Evolutionary conservation across 2,113 vertebrate genomes (phyloP).

Genomic region (Nymphicus hollandicus): DNA sequence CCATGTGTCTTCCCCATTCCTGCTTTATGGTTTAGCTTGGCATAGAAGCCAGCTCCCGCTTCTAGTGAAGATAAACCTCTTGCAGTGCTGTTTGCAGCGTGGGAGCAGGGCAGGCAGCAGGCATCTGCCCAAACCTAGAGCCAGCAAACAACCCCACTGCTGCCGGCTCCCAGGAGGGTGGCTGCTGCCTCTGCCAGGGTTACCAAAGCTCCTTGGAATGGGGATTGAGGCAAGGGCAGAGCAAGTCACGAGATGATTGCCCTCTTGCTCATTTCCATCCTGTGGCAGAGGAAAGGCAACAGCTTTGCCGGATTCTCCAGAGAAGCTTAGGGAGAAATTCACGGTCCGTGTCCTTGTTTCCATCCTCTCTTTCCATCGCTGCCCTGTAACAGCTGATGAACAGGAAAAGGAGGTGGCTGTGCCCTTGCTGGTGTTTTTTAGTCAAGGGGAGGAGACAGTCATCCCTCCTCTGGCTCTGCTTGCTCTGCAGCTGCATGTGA

Average conservation of each 20-base stretch:
- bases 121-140: background rate
- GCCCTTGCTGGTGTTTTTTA: rapidly evolving
- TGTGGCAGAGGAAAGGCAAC: background rate
- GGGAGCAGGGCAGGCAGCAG: background rate
- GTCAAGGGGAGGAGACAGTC: background rate
- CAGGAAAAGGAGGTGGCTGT: rapidly evolving
- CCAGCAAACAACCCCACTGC: background rate
- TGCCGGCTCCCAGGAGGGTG: background rate
- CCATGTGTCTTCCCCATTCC: background rate
- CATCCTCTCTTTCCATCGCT: background rate
- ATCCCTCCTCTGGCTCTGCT: background rate
- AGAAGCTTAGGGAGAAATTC: conserved; percentile 8
- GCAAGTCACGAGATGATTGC: background rate
- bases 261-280: background rate
- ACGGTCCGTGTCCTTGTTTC: background rate
- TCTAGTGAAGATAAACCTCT: background rate
- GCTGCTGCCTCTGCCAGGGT: background rate
- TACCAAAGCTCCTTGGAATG: background rate
- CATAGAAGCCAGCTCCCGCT: background rate
- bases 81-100: background rate
- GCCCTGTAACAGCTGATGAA: background rate
- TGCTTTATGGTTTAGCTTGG: background rate
- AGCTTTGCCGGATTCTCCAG: background rate
- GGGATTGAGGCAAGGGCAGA: background rate
- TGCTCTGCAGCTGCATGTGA: background rate